phyloP scores from a whole-genome alignment of 2,113 vertebrate genomes.

The Notiomystis cincta region DNA sequence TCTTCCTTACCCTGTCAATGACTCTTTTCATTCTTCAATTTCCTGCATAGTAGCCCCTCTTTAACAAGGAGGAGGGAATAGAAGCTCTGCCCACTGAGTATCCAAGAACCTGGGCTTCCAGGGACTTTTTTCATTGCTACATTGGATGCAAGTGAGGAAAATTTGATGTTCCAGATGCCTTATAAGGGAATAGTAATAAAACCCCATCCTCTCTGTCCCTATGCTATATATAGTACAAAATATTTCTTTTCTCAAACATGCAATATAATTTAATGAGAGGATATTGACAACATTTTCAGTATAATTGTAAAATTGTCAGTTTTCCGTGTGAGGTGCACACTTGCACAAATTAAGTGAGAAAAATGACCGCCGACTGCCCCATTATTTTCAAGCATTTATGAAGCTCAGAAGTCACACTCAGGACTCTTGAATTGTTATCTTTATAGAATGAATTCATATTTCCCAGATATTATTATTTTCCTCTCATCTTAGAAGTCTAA shows the following conservation, averaged over 20 bases:
- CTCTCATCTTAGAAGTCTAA: background rate
- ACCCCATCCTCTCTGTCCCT: background rate
- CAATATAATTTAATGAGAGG: background rate
- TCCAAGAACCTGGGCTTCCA: background rate
- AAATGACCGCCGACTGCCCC: background rate
- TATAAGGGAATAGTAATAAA: background rate
- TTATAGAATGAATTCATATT: background rate
- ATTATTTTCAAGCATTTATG: background rate
- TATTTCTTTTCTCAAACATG: background rate
- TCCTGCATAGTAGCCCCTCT: background rate
- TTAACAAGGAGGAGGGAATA: background rate
- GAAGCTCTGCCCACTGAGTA: background rate
- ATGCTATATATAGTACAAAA: background rate
- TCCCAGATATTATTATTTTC: background rate
- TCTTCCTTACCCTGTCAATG: background rate
- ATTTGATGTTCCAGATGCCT: background rate
- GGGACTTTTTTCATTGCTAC: background rate
- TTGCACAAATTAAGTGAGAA: background rate
- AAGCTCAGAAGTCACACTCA: background rate
- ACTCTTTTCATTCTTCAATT: background rate
- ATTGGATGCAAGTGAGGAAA: accelerated
- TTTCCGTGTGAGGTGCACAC: background rate
- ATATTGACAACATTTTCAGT: background rate
- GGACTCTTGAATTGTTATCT: background rate
- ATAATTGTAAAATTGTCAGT: background rate